Evolutionary conservation across 2,797 vertebrate species (phyloP).

Genomic region (Harpagifer antarcticus): DNA sequence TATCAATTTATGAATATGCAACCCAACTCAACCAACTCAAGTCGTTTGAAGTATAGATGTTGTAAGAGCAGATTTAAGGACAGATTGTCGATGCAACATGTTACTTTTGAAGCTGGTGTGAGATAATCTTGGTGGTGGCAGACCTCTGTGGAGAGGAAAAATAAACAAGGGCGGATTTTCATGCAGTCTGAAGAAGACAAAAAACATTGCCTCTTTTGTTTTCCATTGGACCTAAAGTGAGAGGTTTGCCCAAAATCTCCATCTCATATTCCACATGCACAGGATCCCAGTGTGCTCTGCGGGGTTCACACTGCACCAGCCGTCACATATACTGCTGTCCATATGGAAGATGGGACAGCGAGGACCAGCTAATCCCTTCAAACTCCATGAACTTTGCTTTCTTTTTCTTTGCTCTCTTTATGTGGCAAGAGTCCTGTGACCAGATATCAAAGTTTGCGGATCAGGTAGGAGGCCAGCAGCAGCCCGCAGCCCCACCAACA

Average conservation of each 20-base stretch:
- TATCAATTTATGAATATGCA: not conserved
- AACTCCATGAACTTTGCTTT: slow-evolving; percentile 55
- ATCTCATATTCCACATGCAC: slow-evolving; percentile 45
- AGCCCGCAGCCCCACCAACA: slow-evolving; percentile 59
- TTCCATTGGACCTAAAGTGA: slow-evolving; percentile 19
- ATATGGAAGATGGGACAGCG: slow-evolving; percentile 53
- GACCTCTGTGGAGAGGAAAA: not conserved
- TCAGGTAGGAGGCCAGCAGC: slow-evolving; percentile 58
- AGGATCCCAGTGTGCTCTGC: slow-evolving; percentile 32
- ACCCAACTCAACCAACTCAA: not conserved
- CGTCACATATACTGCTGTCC: slow-evolving; percentile 29
- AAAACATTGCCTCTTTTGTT: slow-evolving; percentile 24
- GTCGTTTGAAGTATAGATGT: not conserved
- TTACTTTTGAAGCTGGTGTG: not conserved
- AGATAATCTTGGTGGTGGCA: slow-evolving; percentile 2
- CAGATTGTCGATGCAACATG: not conserved
- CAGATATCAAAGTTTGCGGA: slow-evolving; percentile 60
- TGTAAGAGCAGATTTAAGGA: not conserved
- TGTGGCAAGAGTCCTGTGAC: slow-evolving; percentile 42
- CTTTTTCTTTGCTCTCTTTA: slow-evolving; percentile 46
- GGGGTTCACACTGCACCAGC: slow-evolving; percentile 16
- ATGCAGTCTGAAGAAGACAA: slow-evolving; percentile 7
- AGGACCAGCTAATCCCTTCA: slow-evolving; percentile 46
- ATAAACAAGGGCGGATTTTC: slow-evolving; percentile 4
- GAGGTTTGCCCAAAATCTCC: slow-evolving; percentile 28